Conservation (phyloP, 2,888 invertebrate species). For the Epiblema foenella region DNA sequence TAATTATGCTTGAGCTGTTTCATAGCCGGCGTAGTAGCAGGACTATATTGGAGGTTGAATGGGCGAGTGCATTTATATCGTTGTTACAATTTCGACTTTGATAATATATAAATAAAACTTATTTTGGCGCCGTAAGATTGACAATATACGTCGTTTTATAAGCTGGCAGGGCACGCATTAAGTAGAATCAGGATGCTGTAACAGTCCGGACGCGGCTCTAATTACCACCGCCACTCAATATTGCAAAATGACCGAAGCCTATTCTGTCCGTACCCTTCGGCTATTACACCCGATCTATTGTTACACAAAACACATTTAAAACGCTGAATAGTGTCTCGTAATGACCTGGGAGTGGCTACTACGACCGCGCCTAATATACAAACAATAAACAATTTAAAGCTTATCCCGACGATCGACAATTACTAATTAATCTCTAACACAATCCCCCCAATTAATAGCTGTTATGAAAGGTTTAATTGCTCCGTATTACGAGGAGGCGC, state of each 20-base stretch:
- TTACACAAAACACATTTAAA: constrained; percentile 73
- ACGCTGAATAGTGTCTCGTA: constrained; percentile 66
- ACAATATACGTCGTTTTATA: constrained; percentile 48
- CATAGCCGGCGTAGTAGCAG: constrained; percentile 47
- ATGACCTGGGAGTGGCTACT: constrained; percentile 74
- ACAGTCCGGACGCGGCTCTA: constrained; percentile 77
- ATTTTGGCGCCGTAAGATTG: constrained; percentile 41
- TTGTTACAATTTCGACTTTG: constrained; percentile 49
- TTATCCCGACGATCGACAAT: constrained; percentile 72
- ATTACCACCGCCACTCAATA: constrained; percentile 80
- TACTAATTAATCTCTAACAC: constrained; percentile 77
- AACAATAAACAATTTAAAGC: constrained; percentile 66
- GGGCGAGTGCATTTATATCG: constrained; percentile 49
- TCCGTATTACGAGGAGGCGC: constrained; percentile 53
- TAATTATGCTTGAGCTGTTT: constrained; percentile 54
- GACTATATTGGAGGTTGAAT: constrained; percentile 56
- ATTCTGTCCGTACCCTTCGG: constrained; percentile 71
- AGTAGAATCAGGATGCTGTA: constrained; percentile 80
- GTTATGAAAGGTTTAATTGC: constrained; percentile 77
- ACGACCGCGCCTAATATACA: constrained; percentile 53
- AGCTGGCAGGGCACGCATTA: constrained; percentile 60
- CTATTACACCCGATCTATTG: constrained; percentile 73
- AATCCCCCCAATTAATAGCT: constrained; percentile 70
- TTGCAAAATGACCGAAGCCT: constrained; percentile 78
- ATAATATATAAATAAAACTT: constrained; percentile 45